A percentile compares a stretch with the other conserved stretches of the same genome.
phyloP scores from a whole-genome alignment of 2,113 vertebrate genomes.

The Panthera leo region DNA sequence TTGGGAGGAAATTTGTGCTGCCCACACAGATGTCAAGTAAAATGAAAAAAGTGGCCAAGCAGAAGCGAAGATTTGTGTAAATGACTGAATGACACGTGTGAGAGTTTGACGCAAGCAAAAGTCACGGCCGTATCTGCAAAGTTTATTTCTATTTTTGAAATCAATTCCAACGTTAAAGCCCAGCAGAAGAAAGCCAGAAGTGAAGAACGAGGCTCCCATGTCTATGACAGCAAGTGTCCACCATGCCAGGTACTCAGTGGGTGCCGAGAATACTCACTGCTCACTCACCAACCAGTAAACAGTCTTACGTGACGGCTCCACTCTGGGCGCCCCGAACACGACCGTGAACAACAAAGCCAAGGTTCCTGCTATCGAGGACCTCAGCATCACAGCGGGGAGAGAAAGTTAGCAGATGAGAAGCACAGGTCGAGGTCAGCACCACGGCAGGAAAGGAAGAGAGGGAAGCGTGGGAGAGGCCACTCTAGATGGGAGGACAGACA shows the following conservation, averaged over 20 bases:
- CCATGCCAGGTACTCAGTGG: too few relatives aligned
- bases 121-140: neutral
- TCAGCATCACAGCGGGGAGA: neutral
- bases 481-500: too few relatives aligned
- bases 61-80: neutral
- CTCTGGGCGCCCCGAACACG: neutral
- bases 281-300: neutral
- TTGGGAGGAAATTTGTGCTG: neutral
- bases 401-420: neutral
- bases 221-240: neutral
- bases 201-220: neutral
- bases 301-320: neutral
- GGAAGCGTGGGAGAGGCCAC: neutral
- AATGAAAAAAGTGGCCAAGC: neutral
- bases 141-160: neutral
- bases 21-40: neutral
- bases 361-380: neutral
- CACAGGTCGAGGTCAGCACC: too few relatives aligned
- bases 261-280: rapidly evolving
- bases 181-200: too few relatives aligned
- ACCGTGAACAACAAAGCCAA: neutral
- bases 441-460: neutral
- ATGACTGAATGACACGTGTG: neutral
- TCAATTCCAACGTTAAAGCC: neutral
- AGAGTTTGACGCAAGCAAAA: neutral